Conservation (phyloP, 2,797 vertebrate genomes). For the Schizopygopsis pylzovi region DNA sequence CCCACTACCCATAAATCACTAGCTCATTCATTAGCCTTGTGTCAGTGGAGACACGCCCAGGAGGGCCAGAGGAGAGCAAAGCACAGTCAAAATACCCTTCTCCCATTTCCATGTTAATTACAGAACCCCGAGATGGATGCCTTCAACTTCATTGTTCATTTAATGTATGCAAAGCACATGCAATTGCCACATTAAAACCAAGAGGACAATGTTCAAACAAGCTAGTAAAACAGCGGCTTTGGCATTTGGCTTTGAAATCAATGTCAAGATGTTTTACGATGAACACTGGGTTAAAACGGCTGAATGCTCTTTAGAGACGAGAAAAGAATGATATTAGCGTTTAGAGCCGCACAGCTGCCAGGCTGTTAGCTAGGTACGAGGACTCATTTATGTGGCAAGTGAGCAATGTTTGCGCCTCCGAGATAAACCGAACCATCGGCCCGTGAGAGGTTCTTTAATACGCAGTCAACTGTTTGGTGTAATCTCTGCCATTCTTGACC, state of each 20-base stretch:
- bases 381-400: constrained; percentile 24
- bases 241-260: constrained; percentile 58
- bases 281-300: constrained; percentile 55
- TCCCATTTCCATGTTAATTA: constrained; percentile 83
- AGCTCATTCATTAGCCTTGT: constrained; percentile 77
- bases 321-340: constrained; percentile 10
- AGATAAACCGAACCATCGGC: constrained; percentile 30
- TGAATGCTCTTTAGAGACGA: constrained; percentile 24
- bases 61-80: constrained; percentile 58
- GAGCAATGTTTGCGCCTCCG: constrained; percentile 25
- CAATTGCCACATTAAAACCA: constrained; percentile 56
- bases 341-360: constrained; percentile 41
- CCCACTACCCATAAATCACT: constrained; percentile 76
- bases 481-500: constrained; percentile 31
- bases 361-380: constrained; percentile 26
- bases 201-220: constrained; percentile 55
- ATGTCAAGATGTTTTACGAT: constrained; percentile 51
- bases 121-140: constrained; percentile 74
- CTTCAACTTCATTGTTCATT: constrained; percentile 68
- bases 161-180: constrained; percentile 66
- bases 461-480: constrained; percentile 14
- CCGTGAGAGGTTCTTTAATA: constrained; percentile 20
- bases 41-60: constrained; percentile 71
- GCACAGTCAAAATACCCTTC: constrained; percentile 69
- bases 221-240: constrained; percentile 48